Percentiles rank a stretch among this genome's conserved stretches.
These are phyloP conservation scores for Antechinus stuartii DNA, from an alignment of 2,113 vertebrate genomes.

Conservation along the genomic window DNA sequence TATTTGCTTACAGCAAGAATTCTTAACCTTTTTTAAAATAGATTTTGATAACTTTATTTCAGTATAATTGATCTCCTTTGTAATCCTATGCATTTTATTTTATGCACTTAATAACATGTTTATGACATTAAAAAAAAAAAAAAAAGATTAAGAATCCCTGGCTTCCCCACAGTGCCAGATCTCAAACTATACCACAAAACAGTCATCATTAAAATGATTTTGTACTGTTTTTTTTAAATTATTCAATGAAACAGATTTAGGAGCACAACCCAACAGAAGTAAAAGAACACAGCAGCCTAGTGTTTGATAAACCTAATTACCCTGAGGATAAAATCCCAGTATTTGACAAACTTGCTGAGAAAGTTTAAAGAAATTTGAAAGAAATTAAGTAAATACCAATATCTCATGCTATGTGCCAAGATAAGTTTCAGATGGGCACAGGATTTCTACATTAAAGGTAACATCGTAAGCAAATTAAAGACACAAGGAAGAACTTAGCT, in stretches of 20 bases:
- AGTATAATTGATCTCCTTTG: background rate
- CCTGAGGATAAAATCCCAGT: background rate
- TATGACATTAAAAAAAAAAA: background rate
- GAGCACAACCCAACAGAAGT: background rate
- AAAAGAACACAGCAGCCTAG: background rate
- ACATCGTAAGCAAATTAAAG: background rate
- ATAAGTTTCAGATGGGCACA: background rate
- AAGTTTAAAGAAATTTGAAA: background rate
- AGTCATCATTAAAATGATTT: background rate
- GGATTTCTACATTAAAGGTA: background rate
- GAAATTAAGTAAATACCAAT: background rate
- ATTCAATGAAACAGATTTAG: background rate
- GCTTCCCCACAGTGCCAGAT: background rate
- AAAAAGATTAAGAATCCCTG: background rate
- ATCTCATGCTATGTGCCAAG: background rate
- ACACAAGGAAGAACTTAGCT: background rate
- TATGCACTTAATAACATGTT: background rate
- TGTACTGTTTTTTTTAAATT: background rate
- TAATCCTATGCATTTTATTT: background rate
- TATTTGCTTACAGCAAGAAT: background rate
- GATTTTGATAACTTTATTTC: background rate
- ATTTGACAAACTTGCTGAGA: background rate
- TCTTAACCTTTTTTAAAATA: background rate
- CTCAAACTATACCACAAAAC: background rate
- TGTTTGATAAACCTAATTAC: background rate